Evolutionary conservation across 2,113 vertebrate species (phyloP), one percentile per base, ranked within the genome.

Genomic region (Balaeniceps rex): DNA sequence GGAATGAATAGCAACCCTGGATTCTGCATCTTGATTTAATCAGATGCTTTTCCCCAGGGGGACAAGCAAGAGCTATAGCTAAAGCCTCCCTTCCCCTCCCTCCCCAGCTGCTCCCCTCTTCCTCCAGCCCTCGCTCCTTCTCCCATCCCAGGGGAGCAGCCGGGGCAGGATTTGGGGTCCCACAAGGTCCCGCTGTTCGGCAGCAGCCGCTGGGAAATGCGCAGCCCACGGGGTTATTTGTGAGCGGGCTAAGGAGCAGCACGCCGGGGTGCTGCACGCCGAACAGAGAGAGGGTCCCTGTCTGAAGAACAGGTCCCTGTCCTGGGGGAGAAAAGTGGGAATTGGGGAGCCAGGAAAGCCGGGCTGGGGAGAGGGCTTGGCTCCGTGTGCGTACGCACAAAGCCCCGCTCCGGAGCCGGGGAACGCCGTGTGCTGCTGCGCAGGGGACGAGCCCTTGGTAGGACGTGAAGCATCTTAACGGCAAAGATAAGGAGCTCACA

Each of bases 11-110:
- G 94, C 91, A 92, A 82, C 75, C 55, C 76, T 70, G 87, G 71
- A 91, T 93, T 51, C 54, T 96, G 94, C 93, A 83, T 93, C 93
- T 96, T 93, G 87, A 96, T 91, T 94, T 96, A 95, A 97, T 97
- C 95, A 93, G 91, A 87, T 86, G 64, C 38, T 93, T 94, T 91
- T 95, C 87, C 89, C 87, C 68, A 68, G 26, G 71, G 91, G 65
- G 44, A 84, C 26, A 2, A 66, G 68, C 17, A 85, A 90, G 60
- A 88, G 33, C 63, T 70, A 55, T 36, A 80, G 91, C 81, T 87
- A 58, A 91, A 87, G 16, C 60, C 55, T 93, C 68, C 51, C 28
- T 81, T 86, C 44, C 47, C n/a, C 86, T 74, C 71, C 65, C 72
- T 90, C 46, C 33, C 55, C 90, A 88, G 87, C 86, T 85, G 83